Percentiles rank a stretch among this genome's conserved stretches.
Conservation (phyloP, 2,113 vertebrate species). For the Cranoglanis bouderius region DNA sequence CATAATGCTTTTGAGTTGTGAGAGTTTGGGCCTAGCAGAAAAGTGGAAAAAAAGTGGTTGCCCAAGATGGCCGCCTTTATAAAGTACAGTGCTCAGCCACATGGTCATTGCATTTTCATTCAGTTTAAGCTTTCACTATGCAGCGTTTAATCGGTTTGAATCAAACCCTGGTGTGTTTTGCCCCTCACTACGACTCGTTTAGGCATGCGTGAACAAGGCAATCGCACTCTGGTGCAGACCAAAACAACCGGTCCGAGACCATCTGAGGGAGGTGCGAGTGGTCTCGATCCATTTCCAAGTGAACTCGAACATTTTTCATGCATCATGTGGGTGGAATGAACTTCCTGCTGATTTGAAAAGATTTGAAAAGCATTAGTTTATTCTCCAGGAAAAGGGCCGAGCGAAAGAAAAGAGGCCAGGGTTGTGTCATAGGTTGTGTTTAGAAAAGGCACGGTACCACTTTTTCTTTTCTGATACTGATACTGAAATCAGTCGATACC, state of each 20-base stretch:
- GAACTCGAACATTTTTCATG: not conserved
- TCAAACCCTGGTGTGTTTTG: not conserved
- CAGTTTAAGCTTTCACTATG: not conserved
- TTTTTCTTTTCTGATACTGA: not conserved
- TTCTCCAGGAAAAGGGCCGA: not conserved
- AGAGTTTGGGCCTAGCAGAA: not conserved
- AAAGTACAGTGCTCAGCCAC: not conserved
- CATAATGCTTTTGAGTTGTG: not conserved
- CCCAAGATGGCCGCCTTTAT: not conserved
- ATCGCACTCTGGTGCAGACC: not conserved
- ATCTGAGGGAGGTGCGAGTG: not conserved
- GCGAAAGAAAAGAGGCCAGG: not conserved
- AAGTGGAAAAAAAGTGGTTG: not conserved
- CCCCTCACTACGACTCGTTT: not conserved
- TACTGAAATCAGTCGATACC: not conserved
- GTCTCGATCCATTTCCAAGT: not conserved
- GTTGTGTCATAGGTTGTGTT: not conserved
- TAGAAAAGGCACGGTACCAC: not conserved
- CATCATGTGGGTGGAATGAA: not conserved
- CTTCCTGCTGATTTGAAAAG: slow-evolving; percentile 2
- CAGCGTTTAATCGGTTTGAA: not conserved
- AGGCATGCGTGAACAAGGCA: not conserved
- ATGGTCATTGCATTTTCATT: not conserved
- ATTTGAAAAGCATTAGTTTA: not conserved
- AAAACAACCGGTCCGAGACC: not conserved